Conservation (phyloP, 2,797 vertebrate genomes). For the Pristis pectinata region DNA sequence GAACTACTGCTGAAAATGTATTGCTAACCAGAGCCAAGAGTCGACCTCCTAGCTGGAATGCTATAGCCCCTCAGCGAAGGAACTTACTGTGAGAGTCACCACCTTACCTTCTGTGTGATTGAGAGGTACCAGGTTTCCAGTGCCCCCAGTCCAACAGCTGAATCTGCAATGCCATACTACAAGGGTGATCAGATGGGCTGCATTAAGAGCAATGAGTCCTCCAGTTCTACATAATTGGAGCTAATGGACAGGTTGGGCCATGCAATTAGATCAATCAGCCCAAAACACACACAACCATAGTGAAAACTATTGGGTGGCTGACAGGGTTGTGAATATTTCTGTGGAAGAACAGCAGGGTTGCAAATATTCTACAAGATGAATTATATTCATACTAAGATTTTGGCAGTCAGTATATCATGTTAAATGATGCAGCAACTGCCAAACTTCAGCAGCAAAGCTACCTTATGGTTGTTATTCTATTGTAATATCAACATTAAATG, state of each 20-base stretch:
- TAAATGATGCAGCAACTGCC: neutral
- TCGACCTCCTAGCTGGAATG: neutral
- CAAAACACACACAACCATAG: neutral
- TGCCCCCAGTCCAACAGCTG: neutral
- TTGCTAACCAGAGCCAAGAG: neutral
- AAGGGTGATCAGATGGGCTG: neutral
- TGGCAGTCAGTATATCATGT: too few species aligned
- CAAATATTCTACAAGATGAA: neutral
- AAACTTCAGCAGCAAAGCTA: neutral
- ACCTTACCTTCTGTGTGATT: neutral
- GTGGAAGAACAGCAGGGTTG: neutral
- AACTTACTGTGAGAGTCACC: neutral
- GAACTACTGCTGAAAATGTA: neutral
- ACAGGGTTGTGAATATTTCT: neutral
- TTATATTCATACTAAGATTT: too few species aligned
- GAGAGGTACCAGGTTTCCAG: neutral
- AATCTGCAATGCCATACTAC: neutral
- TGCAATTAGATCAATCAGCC: neutral
- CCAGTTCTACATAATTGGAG: neutral
- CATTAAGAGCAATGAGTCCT: neutral
- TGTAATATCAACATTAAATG: neutral
- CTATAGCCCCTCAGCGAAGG: neutral
- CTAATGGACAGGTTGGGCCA: neutral
- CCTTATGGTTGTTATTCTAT: neutral
- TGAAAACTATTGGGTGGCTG: neutral